Conservation (phyloP, 2,888 invertebrate genomes). For the Dynastes tityus region DNA sequence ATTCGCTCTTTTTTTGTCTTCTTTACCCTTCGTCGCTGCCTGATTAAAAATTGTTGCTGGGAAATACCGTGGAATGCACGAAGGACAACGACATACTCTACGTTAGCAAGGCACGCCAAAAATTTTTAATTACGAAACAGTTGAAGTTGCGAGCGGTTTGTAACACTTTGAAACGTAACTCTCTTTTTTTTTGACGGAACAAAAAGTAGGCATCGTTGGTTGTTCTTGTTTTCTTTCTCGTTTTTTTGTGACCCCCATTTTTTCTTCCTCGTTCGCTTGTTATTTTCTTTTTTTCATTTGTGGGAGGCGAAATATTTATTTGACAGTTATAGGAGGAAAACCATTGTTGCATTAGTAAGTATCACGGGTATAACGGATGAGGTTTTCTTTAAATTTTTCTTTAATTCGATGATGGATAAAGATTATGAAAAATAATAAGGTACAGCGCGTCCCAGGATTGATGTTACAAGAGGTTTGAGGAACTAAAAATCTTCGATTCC, state of each 20-base stretch:
- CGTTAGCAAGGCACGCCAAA: neutral
- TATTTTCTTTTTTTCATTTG: neutral
- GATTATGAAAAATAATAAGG: no score
- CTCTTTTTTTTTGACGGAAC: neutral
- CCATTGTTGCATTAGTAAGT: no score
- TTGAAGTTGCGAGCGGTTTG: neutral
- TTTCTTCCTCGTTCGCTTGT: neutral
- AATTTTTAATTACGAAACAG: conserved; percentile 15
- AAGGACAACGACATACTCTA: neutral
- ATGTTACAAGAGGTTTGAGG: no score
- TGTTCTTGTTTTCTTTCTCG: neutral
- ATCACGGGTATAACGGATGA: no score
- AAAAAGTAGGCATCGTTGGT: neutral
- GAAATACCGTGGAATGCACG: neutral
- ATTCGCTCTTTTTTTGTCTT: neutral
- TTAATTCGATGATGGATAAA: no score
- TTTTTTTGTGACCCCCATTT: neutral
- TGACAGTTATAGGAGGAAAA: no score
- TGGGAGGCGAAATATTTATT: no score
- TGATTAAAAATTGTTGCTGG: neutral
- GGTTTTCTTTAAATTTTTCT: no score
- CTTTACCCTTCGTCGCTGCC: neutral
- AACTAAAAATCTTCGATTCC: no score
- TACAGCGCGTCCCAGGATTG: no score
- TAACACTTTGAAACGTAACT: no score